These are phyloP conservation scores for Melospiza georgiana DNA, from an alignment of 2,113 vertebrate species.

Conservation along the genomic window DNA sequence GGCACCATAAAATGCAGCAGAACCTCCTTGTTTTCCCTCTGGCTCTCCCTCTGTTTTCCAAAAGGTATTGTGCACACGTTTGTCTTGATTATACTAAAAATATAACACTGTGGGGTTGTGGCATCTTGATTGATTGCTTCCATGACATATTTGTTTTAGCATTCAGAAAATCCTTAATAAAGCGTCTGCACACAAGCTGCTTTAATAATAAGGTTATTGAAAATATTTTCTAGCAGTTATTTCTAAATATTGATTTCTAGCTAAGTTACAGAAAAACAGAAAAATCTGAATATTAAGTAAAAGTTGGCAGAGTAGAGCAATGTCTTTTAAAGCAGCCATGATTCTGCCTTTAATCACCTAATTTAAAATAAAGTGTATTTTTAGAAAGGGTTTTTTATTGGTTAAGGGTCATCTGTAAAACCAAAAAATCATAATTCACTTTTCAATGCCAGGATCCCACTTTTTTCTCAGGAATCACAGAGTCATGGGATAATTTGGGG, in stretches of 20 bases:
- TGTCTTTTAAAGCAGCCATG: background rate
- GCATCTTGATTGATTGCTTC: constrained; percentile 66
- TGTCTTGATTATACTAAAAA: constrained; percentile 57
- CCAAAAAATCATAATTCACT: background rate
- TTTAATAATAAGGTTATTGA: constrained; percentile 66
- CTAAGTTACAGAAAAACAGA: background rate
- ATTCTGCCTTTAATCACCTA: background rate
- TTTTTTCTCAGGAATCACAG: background rate
- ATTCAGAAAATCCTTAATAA: constrained; percentile 57
- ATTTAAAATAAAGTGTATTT: background rate
- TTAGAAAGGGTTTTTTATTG: background rate
- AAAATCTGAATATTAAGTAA: background rate
- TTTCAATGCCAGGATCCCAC: background rate
- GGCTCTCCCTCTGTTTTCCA: background rate
- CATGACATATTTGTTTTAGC: constrained; percentile 62
- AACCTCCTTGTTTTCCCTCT: background rate
- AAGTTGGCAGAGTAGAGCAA: background rate
- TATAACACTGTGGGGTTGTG: background rate
- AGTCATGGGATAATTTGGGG: background rate
- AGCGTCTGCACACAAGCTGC: constrained; percentile 62
- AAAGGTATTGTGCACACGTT: background rate
- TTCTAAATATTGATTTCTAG: constrained; percentile 52
- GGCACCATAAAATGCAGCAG: background rate
- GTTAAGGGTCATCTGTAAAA: background rate
- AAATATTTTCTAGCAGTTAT: constrained; percentile 60